Base-by-base conservation (phyloP, 2,888 invertebrate genomes). In the Spisula solida region DNA sequence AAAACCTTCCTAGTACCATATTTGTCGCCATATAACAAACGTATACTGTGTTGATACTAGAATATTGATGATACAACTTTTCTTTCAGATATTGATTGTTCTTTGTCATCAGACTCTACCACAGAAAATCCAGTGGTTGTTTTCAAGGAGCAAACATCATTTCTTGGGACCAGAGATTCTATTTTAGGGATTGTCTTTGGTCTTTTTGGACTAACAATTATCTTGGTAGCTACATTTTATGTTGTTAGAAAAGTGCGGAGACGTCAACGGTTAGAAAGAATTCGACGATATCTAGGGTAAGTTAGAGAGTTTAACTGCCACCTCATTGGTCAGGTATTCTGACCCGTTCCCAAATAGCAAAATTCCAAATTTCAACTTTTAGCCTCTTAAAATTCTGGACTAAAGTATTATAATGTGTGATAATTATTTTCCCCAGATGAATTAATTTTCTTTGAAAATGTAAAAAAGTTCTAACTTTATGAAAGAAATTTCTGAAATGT, bases 101-200 rank as follows among this genome's bases (percentile, higher is more conserved):
- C 75, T 31, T n/a, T 66, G 25, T 25, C 60, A 25, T 12, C 75
- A 31, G 75, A 18, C 16, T 75, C 75, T 75, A 31, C 82, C 41
- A 48, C 25, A 31, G 81, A 81, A 25, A 66, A 78, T 55, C 14
- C n/a, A 25, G 91, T 90, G 51, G 91, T 93, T 14, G 85, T 82
- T 14, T 92, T 91, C 75, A 90, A 93, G 82, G 90, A 92, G 60
- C 85, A 90, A 47, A 86, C 92, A 25, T 92, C 92, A 31, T 86
- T 93, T 20, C 84, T 92, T 1, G 90, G 91, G 12, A 90, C 89
- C 16, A 86, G 85, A 81, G 93, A 93, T 81, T 92, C 93, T 66
- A 85, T 93, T n/a, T 86, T 93, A 82, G 93, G 93, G 34, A 86
- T 93, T 47, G 85, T 93, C 34, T 91, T 93, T 89, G 91, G 91